Percentiles rank a stretch among this genome's conserved stretches.
These are phyloP conservation scores for Drosophila micromelanica DNA, from an alignment of 1,140 invertebrate species.

Conservation along the genomic window DNA sequence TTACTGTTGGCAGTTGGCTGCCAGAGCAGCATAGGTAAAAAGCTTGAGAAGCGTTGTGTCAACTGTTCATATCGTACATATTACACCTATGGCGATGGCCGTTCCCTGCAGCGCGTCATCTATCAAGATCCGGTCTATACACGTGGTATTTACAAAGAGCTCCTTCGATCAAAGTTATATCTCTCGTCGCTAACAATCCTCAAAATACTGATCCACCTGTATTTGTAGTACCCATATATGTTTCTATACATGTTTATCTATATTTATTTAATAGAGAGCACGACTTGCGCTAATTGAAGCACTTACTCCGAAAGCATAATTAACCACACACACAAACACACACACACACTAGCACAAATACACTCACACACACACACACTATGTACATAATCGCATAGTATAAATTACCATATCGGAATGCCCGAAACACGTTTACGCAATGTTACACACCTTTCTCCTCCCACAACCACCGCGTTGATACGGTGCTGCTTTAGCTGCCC, in stretches of 20 bases:
- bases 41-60: slow-evolving; percentile 70
- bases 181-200: slow-evolving; percentile 10
- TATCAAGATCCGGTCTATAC: slow-evolving; percentile 70
- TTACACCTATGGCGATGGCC: slow-evolving; percentile 73
- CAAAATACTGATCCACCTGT: slow-evolving; percentile 4
- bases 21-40: slow-evolving; percentile 62
- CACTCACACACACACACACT: not conserved
- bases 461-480: too few species aligned
- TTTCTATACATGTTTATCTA: too few species aligned
- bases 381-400: slow-evolving; percentile 16
- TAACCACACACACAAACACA: not conserved
- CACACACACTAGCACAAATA: not conserved
- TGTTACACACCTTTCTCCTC: slow-evolving; percentile 18
- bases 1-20: slow-evolving; percentile 56
- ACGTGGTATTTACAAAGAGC: slow-evolving; percentile 67
- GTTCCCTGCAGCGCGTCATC: slow-evolving; percentile 65
- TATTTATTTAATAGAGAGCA: slow-evolving; percentile 4
- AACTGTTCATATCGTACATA: slow-evolving; percentile 76
- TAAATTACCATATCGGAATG: slow-evolving; percentile 21
- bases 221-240: not conserved
- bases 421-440: slow-evolving; percentile 32
- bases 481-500: slow-evolving; percentile 32
- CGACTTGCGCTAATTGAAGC: slow-evolving; percentile 4
- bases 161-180: not conserved
- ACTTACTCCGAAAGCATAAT: slow-evolving; percentile 1